These are phyloP conservation scores for Liparis tanakae DNA, from an alignment of 2,797 vertebrate genomes.

Conservation along the genomic window DNA sequence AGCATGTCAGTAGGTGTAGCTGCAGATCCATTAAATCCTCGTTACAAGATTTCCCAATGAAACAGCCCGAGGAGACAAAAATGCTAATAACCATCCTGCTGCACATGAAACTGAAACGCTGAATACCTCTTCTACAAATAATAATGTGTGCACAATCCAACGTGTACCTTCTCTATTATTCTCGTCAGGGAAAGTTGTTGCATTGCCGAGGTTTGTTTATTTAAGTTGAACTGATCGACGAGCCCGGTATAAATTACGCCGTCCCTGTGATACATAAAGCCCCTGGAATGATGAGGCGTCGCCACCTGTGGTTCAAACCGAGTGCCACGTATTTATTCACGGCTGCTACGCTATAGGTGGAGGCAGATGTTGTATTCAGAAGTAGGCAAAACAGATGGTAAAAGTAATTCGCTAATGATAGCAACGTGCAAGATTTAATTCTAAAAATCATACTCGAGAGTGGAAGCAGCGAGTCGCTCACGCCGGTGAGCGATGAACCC, in stretches of 20 bases:
- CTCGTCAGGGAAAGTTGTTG: neutral
- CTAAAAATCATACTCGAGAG: neutral
- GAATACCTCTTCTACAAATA: constrained; percentile 1
- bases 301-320: neutral
- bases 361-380: constrained; percentile 14
- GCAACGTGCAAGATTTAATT: constrained; percentile 17
- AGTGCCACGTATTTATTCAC: neutral
- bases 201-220: neutral
- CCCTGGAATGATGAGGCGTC: neutral
- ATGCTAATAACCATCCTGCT: neutral
- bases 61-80: neutral
- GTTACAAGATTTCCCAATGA: constrained; percentile 7
- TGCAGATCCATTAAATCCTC: constrained; percentile 10
- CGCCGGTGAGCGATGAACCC: constrained; percentile 21
- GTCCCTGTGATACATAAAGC: neutral
- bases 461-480: constrained; percentile 16
- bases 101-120: constrained; percentile 2
- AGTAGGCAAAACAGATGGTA: constrained; percentile 10
- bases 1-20: neutral
- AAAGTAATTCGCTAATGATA: constrained; percentile 10
- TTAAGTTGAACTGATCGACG: neutral
- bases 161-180: neutral
- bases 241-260: neutral
- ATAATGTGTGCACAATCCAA: neutral
- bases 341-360: constrained; percentile 1